phyloP scores from a whole-genome alignment of 2,797 vertebrate species.

The Podargus strigoides region DNA sequence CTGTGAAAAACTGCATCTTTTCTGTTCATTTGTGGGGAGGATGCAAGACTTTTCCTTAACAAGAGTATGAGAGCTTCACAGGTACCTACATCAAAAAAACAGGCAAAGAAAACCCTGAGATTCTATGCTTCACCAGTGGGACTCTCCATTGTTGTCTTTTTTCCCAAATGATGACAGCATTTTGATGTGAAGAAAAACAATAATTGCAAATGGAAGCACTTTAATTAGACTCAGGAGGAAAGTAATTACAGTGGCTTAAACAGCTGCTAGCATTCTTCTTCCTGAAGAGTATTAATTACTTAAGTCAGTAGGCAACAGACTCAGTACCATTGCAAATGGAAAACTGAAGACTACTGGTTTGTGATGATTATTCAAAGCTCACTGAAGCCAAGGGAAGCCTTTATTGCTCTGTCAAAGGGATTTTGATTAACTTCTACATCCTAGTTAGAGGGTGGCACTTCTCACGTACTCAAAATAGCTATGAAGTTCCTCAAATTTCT shows the following conservation, averaged over 20 bases:
- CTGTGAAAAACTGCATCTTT: background rate
- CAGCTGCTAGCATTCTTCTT: background rate
- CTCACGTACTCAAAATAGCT: background rate
- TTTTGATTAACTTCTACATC: background rate
- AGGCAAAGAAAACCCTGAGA: background rate
- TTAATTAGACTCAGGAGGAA: background rate
- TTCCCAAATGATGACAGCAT: background rate
- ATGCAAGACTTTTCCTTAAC: background rate
- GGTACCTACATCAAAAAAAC: background rate
- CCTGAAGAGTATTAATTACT: background rate
- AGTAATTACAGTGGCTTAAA: background rate
- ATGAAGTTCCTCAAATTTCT: background rate
- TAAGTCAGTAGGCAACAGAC: background rate
- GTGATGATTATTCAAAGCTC: background rate
- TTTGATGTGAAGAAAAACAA: background rate
- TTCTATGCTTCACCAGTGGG: background rate
- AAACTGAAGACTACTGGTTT: background rate
- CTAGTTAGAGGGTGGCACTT: background rate
- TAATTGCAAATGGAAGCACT: background rate
- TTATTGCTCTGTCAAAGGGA: background rate
- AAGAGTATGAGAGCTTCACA: background rate
- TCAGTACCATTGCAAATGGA: background rate
- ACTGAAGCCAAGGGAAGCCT: background rate
- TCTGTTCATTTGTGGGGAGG: background rate
- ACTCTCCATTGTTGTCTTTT: background rate